Evolutionary conservation across 2,888 invertebrate species (phyloP).

Genomic region (Nipponacmea schrenckii): DNA sequence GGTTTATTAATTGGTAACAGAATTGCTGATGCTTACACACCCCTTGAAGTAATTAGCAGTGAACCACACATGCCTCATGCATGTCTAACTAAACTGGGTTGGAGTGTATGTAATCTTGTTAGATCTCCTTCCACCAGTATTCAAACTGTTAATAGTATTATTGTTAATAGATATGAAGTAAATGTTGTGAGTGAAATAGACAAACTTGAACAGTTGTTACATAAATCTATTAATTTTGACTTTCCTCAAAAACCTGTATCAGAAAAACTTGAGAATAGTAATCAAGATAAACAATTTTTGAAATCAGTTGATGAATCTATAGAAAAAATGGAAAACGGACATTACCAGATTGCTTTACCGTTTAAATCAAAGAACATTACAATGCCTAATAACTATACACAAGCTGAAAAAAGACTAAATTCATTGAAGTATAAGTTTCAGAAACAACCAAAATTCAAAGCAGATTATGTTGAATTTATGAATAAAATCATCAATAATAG

Average conservation of each 20-base stretch:
- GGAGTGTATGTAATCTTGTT: slow-evolving; percentile 11
- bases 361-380: neutral
- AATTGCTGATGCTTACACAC: slow-evolving; percentile 19
- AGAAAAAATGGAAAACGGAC: neutral
- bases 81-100: slow-evolving; percentile 9
- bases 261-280: too few relatives aligned
- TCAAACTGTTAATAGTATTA: neutral
- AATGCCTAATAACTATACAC: neutral
- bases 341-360: neutral
- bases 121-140: too few relatives aligned
- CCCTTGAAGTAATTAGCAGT: slow-evolving; percentile 11
- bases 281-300: too few relatives aligned
- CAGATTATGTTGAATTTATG: slow-evolving; percentile 16
- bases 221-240: neutral
- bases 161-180: neutral
- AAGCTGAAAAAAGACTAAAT: slow-evolving; percentile 7
- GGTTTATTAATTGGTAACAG: slow-evolving; percentile 20
- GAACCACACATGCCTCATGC: slow-evolving; percentile 22
- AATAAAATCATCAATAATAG: slow-evolving; percentile 3
- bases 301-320: too few relatives aligned
- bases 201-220: neutral
- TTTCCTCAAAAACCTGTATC: too few relatives aligned
- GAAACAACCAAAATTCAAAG: slow-evolving; percentile 1
- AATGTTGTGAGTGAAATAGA: neutral
- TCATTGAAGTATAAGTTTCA: slow-evolving; percentile 3